Evolutionary conservation across 2,888 invertebrate species (phyloP), one percentile per base, ranked within the genome.

Genomic region (Hirtodrosophila duncani): DNA sequence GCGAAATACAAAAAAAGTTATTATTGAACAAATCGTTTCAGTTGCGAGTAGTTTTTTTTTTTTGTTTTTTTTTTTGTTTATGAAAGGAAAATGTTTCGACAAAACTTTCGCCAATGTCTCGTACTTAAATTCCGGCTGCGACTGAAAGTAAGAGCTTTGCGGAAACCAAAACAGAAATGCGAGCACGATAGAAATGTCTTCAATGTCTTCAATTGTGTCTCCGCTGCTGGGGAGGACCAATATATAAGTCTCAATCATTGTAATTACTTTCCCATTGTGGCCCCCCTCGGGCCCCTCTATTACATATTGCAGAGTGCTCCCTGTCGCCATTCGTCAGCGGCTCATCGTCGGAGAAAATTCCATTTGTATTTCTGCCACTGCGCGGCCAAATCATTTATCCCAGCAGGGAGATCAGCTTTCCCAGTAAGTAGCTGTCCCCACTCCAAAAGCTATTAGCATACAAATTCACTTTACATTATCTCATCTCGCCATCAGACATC

Each of bases 341-440:
- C 50, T 89, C 90, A 11, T 92, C 92, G 31, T 88, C 90, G 44
- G 95, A 95, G 85, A 91, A 91, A 83, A 94, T 96, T 69, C 96
- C 96, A 13, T 94, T 94, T 84, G 93, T 96, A 11, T 95, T 93
- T 85, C 88, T 96, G 65, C 96, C 96, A 10, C 88, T 94, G 60
- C 92, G 93, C 82, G 94, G 94, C 29, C 95, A 95, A 88, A 94
- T 96, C 69, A 93, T 96, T 71, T 93, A 96, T 87, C 95, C 95
- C 1, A 94, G 94, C 63, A 92, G 92, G 75, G 94, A 95, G 88
- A 94, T 96, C 82, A 91, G 91, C 74, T 93, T 96, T 86, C 89
- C 92, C 87, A 93, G 87, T 87, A 78, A 83, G 81, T 74, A 63
- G 39, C 49, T 8, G 3, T 23, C 8, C 7, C 5, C 8, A 8